Evolutionary conservation across 2,888 invertebrate genomes (phyloP), one percentile per base, ranked within the genome.

Genomic region (Zelleria hepariella): DNA sequence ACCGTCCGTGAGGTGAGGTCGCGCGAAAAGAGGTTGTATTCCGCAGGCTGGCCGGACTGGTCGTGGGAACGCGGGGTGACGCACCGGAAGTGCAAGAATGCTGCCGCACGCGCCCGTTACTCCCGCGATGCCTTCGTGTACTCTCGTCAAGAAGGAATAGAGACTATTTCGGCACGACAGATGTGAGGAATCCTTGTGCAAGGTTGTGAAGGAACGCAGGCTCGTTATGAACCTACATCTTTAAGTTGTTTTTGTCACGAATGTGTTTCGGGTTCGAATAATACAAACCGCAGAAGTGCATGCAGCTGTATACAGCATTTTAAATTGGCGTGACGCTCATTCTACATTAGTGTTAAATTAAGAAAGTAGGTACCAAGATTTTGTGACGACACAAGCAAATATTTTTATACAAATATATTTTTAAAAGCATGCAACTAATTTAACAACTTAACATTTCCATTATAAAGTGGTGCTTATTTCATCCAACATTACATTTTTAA

Each of bases 11-110:
- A n/a, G n/a, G n/a, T n/a, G n/a, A n/a, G n/a, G n/a, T n/a, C n/a
- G n/a, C n/a, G n/a, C n/a, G n/a, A n/a, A n/a, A n/a, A n/a, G n/a
- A n/a, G n/a, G n/a, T n/a, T n/a, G n/a, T n/a, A n/a, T n/a, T n/a
- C n/a, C n/a, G n/a, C n/a, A n/a, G n/a, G n/a, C n/a, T n/a, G n/a
- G 42, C 42, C 23, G 26, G 27, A 18, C 49, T 21, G 61, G 60
- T 57, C 63, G 66, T 64, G 67, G 25, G 65, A 65, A 51, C 51
- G 51, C 51, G 18, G 51, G 15, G 62, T 66, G 66, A 66, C 65
- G 63, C 67, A 65, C 67, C 66, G 67, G 67, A 68, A 65, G 60
- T 51, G 26, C 26, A 23, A 20, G 51, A 51, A 51, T 51, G 23
- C 51, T 51, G 20, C 21, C 51, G 51, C 32, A 10, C 32, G 32